phyloP scores from a whole-genome alignment of 2,888 invertebrate species.

The Magallana nippona region DNA sequence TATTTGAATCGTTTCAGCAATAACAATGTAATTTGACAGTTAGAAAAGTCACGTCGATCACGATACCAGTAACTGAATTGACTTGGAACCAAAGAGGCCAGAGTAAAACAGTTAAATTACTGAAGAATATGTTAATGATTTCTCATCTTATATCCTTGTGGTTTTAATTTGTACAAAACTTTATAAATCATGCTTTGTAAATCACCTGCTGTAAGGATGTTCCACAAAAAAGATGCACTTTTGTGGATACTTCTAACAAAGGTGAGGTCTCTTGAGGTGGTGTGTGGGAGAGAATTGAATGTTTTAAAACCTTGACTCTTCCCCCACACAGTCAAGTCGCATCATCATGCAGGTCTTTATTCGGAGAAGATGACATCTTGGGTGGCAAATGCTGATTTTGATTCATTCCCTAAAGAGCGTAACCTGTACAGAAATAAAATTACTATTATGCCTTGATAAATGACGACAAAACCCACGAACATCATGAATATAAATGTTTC shows the following conservation, averaged over 20 bases:
- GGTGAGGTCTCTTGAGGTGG: too few species aligned
- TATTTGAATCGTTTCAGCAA: too few species aligned
- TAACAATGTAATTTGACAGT: too few species aligned
- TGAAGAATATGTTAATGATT: background rate
- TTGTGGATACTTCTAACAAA: too few species aligned
- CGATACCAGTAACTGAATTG: too few species aligned
- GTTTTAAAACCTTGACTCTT: background rate
- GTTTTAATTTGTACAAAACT: background rate
- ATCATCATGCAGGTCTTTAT: background rate
- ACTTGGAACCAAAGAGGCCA: too few species aligned
- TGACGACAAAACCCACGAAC: background rate
- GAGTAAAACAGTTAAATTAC: background rate
- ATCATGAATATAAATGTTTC: conserved; percentile 16
- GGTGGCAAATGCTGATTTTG: background rate
- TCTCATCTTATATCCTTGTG: background rate
- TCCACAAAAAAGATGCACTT: too few species aligned
- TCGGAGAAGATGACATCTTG: background rate
- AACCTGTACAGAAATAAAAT: conserved; percentile 1
- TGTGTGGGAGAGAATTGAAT: background rate
- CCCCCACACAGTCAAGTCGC: background rate
- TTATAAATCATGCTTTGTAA: too few species aligned
- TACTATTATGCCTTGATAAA: background rate
- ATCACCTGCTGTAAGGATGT: background rate
- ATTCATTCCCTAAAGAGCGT: background rate
- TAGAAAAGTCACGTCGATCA: too few species aligned